Base-by-base conservation (phyloP, 2,888 invertebrate species). In the Acleris emargana region DNA sequence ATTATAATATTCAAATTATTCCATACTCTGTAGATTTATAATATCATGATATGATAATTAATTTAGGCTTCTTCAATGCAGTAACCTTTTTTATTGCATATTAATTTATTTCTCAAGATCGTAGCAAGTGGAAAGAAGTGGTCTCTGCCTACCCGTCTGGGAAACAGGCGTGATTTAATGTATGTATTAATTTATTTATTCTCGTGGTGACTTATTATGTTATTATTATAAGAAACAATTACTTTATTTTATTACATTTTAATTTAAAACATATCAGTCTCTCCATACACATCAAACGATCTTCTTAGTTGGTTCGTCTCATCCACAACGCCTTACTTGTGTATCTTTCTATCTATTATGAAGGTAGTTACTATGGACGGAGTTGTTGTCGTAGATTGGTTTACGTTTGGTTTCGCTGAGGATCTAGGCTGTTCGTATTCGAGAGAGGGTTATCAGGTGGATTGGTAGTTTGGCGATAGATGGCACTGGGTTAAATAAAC, bases 311-410 rank as follows among this genome's bases (percentile, higher is more conserved):
- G 75, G 83, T 83, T 81, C 85, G 83, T 83, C 80, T 88, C 89
- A 90, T 89, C 83, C 87, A 87, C 86, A 84, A 87, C 75, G 88
- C 89, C 90, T 91, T 91, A 91, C 91, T 91, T 91, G 91, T 91
- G 91, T 91, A 90, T 91, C 89, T 91, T 88, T 91, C 90, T 90
- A 79, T 89, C 89, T 88, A 78, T 82, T 77, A 73, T 76, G 83
- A 76, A 83, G 86, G 86, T 91, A 91, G 89, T 88, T 84, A 84
- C 80, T 87, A 80, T 87, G 86, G 79, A 81, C 72, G 79, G 77
- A 73, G 76, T 72, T 82, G 85, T 85, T 89, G 88, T 88, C 76
- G 89, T 91, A 90, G 91, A 74, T 75, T 72, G 76, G 76, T 62
- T 64, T 75, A 73, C 76, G 76, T 77, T 77, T 69, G 69, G 64